Percentiles rank a stretch among this genome's conserved stretches.
Evolutionary conservation across 2,888 invertebrate species (phyloP).

Genomic region (Nudaria mundana): DNA sequence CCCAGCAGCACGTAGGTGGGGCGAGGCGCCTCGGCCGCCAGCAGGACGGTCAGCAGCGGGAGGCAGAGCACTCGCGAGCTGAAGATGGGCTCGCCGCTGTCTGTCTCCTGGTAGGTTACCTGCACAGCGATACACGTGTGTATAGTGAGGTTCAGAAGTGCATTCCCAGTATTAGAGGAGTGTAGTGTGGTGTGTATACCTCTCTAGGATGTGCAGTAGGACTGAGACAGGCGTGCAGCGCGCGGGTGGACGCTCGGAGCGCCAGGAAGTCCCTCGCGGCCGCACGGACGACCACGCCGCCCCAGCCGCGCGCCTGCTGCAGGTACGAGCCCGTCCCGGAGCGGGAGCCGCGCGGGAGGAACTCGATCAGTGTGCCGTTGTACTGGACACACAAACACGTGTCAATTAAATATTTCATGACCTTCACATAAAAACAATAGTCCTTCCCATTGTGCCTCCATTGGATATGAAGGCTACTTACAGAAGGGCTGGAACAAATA

Average conservation of each 20-base stretch:
- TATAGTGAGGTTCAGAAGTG: no score
- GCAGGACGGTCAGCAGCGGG: constrained; percentile 89
- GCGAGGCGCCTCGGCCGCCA: constrained; percentile 85
- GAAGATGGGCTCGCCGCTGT: constrained; percentile 63
- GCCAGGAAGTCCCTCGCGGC: constrained; percentile 89
- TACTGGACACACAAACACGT: no score
- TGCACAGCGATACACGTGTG: constrained; percentile 30
- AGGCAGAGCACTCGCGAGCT: constrained; percentile 91
- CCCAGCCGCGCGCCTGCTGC: constrained; percentile 86
- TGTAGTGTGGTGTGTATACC: constrained; percentile 55
- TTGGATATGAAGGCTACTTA: no score
- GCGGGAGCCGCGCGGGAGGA: constrained; percentile 81
- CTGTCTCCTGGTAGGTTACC: constrained; percentile 83
- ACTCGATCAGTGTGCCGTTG: constrained; percentile 88
- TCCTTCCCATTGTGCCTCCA: no score
- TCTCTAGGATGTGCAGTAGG: constrained; percentile 88
- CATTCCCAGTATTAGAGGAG: no score
- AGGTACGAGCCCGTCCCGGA: constrained; percentile 86
- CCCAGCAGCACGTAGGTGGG: constrained; percentile 87
- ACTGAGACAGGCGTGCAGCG: constrained; percentile 89
- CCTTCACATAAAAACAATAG: no score
- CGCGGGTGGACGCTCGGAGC: constrained; percentile 74
- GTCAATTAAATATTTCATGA: no score
- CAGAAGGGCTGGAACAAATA: no score
- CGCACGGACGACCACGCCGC: constrained; percentile 88